These are phyloP conservation scores for Unio delphinus DNA, from an alignment of 2,888 invertebrate species.

Conservation along the genomic window DNA sequence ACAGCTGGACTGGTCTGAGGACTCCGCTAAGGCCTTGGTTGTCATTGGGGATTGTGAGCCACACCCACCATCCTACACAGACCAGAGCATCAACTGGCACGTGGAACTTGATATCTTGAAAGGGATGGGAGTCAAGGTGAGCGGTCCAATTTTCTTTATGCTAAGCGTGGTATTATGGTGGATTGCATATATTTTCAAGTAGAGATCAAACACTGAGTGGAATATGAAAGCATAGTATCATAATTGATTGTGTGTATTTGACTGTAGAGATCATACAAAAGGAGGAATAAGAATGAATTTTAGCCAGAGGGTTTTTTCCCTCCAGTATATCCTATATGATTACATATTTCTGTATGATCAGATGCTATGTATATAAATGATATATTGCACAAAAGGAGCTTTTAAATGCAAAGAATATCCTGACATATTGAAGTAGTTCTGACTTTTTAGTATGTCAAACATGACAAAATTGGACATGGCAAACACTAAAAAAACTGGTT, in stretches of 20 bases:
- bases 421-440: too few species aligned
- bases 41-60: conserved; percentile 65
- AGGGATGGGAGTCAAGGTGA: conserved; percentile 66
- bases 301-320: too few species aligned
- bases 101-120: conserved; percentile 58
- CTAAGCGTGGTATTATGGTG: background rate
- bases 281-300: background rate
- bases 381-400: too few species aligned
- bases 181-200: background rate
- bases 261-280: background rate
- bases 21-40: conserved; percentile 66
- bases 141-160: background rate
- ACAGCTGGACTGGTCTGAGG: conserved; percentile 64
- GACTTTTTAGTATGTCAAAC: too few species aligned
- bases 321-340: too few species aligned
- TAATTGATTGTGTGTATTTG: background rate
- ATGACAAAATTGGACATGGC: too few species aligned
- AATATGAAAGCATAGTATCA: background rate
- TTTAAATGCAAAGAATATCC: too few species aligned
- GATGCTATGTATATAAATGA: too few species aligned
- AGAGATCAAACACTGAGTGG: background rate
- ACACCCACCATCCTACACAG: conserved; percentile 60
- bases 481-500: too few species aligned
- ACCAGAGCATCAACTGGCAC: conserved; percentile 61
- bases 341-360: too few species aligned